Evolutionary conservation across 2,888 invertebrate species (phyloP).

Genomic region (Xestia xanthographa): DNA sequence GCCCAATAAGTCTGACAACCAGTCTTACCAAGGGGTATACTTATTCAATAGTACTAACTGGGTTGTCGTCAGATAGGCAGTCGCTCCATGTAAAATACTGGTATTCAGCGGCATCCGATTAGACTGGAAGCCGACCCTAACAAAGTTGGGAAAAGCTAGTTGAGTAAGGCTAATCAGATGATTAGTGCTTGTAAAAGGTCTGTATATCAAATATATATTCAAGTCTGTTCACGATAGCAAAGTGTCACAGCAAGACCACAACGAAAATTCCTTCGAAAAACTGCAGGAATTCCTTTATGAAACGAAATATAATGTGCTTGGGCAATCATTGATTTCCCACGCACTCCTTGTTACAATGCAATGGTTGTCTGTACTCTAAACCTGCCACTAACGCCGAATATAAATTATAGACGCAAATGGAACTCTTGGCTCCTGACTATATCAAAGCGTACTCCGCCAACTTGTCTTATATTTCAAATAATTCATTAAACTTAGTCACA

Average conservation of each 20-base stretch:
- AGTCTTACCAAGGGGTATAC: too few relatives aligned
- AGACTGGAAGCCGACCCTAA: too few relatives aligned
- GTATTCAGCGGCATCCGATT: too few relatives aligned
- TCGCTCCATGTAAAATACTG: too few relatives aligned
- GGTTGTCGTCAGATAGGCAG: too few relatives aligned
- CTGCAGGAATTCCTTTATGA: not conserved
- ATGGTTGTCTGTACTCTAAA: not conserved
- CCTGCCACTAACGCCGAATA: not conserved
- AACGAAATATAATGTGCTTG: not conserved
- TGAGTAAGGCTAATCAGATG: too few relatives aligned
- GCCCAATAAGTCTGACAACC: too few relatives aligned
- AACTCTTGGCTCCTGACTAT: too few relatives aligned
- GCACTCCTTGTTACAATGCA: not conserved
- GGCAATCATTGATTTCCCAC: slow-evolving; percentile 2
- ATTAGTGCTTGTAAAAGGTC: not conserved
- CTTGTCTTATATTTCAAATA: too few relatives aligned
- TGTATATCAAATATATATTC: not conserved
- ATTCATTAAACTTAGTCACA: not conserved
- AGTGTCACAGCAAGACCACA: not conserved
- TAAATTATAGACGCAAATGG: not conserved
- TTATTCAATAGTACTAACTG: too few relatives aligned
- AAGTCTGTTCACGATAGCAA: not conserved
- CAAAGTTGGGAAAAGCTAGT: too few relatives aligned
- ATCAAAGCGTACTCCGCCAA: too few relatives aligned
- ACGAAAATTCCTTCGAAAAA: not conserved